These are phyloP conservation scores for Laticauda laticaudata DNA, from an alignment of 2,113 vertebrate genomes.

Conservation along the genomic window DNA sequence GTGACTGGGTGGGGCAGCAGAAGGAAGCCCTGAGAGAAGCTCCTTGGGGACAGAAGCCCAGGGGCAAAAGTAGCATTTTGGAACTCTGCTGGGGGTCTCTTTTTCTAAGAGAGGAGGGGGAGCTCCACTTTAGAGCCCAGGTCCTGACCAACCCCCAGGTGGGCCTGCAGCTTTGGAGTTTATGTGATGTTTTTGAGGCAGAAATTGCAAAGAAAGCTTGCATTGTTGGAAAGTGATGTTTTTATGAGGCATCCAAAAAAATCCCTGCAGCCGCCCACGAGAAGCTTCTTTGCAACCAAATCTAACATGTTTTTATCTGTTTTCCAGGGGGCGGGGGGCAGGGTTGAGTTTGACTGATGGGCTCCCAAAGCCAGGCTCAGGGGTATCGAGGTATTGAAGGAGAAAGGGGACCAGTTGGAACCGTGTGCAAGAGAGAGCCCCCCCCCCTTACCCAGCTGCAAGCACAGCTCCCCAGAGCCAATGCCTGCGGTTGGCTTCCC, in stretches of 20 bases:
- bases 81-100: background rate
- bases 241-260: background rate
- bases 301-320: background rate
- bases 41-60: background rate
- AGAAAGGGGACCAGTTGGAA: background rate
- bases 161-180: background rate
- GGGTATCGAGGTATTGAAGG: background rate
- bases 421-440: background rate
- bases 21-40: background rate
- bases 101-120: background rate
- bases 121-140: background rate
- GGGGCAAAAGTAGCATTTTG: background rate
- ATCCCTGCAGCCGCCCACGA: background rate
- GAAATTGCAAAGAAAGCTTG: background rate
- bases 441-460: background rate
- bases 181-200: background rate
- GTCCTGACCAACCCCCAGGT: background rate
- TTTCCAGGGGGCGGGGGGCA: background rate
- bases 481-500: background rate
- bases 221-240: background rate
- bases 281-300: background rate
- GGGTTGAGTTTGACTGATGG: background rate
- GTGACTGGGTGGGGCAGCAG: background rate
- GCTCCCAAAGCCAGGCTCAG: background rate
- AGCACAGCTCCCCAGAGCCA: background rate